Percentiles rank a stretch among this genome's conserved stretches.
phyloP scores from a whole-genome alignment of 2,113 vertebrate genomes.

The Ursus arctos region DNA sequence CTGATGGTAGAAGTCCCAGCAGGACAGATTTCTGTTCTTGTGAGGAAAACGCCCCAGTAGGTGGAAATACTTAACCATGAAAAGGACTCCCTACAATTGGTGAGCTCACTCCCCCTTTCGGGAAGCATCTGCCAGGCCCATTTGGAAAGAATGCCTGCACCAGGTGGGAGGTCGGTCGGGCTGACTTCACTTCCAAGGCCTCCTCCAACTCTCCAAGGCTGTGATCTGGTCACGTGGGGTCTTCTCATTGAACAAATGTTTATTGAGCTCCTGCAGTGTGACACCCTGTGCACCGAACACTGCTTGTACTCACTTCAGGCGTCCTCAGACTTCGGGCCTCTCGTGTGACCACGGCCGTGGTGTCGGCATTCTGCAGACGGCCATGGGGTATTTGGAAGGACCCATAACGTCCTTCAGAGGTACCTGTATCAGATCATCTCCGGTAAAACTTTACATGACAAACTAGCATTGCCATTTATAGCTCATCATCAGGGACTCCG shows the following conservation, averaged over 20 bases:
- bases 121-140: not conserved
- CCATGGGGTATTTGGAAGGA: not conserved
- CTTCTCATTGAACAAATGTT: constrained; percentile 56
- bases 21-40: not conserved
- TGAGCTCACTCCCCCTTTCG: not conserved
- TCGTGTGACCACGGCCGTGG: not conserved
- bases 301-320: constrained; percentile 42
- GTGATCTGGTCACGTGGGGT: not conserved
- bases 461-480: not conserved
- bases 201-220: not conserved
- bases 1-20: not conserved
- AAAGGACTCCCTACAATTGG: not conserved
- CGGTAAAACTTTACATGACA: not conserved
- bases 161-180: not conserved
- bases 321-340: not conserved
- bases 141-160: not conserved
- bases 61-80: not conserved
- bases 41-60: not conserved
- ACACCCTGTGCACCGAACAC: not conserved
- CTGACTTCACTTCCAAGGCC: not conserved
- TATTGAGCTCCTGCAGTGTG: not conserved
- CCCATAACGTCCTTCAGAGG: not conserved
- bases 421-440: not conserved
- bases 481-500: not conserved
- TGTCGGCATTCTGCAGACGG: not conserved